These are phyloP conservation scores for Physeter macrocephalus DNA, from an alignment of 2,113 vertebrate genomes.

Conservation along the genomic window DNA sequence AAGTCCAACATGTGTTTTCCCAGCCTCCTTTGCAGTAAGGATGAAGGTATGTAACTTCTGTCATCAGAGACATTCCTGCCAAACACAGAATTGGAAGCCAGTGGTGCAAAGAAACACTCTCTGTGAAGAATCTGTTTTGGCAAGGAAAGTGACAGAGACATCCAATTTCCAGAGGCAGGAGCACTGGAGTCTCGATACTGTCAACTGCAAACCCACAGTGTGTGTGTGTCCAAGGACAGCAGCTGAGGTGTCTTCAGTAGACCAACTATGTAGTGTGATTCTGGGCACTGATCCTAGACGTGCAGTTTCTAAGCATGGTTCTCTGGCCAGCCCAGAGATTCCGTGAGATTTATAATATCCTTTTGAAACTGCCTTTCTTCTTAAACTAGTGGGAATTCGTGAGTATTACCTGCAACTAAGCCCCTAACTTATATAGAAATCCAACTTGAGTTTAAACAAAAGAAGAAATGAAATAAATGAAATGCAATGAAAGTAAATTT, in stretches of 20 bases:
- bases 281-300: background rate
- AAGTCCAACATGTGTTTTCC: background rate
- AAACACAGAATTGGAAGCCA: background rate
- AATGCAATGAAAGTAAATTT: background rate
- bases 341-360: background rate
- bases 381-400: background rate
- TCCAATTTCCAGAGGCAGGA: background rate
- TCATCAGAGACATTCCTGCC: background rate
- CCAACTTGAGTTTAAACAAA: background rate
- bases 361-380: background rate
- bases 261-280: background rate
- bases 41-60: background rate
- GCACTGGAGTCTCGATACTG: background rate
- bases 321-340: background rate
- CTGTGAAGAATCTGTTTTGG: background rate
- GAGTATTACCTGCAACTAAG: background rate
- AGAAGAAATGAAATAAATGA: background rate
- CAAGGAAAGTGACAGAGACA: background rate
- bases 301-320: background rate
- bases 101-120: background rate
- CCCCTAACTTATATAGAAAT: background rate
- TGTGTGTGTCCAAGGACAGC: background rate
- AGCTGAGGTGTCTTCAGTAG: background rate
- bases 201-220: background rate
- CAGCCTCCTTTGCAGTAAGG: background rate